Evolutionary conservation across 1,140 invertebrate genomes (phyloP).

Genomic region (Apolygus lucorum): DNA sequence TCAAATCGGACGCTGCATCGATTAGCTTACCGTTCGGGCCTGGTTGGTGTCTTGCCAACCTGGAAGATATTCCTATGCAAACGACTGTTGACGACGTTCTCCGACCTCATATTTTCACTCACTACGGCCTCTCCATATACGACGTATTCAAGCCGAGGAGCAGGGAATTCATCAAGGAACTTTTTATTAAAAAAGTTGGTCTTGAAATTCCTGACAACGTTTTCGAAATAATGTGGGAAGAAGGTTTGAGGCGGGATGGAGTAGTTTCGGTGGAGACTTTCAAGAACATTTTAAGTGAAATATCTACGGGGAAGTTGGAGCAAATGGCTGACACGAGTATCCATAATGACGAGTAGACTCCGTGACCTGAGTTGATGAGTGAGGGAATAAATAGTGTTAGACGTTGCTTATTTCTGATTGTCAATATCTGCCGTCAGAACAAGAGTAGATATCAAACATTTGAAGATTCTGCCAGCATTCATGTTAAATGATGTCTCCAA

Average conservation of each 20-base stretch:
- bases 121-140: slow-evolving; percentile 15
- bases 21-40: slow-evolving; percentile 3
- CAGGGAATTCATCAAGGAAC: slow-evolving; percentile 18
- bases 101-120: slow-evolving; percentile 27
- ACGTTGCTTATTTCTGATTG: too few species aligned
- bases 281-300: slow-evolving; percentile 29
- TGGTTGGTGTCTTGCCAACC: slow-evolving; percentile 11
- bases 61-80: slow-evolving; percentile 17
- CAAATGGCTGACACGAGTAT: neutral
- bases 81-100: slow-evolving; percentile 17
- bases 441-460: too few species aligned
- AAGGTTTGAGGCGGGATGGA: slow-evolving; percentile 27
- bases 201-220: slow-evolving; percentile 26
- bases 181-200: slow-evolving; percentile 19
- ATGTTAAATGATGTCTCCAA: too few species aligned
- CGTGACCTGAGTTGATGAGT: too few species aligned
- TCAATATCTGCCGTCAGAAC: too few species aligned
- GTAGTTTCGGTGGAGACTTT: slow-evolving; percentile 30
- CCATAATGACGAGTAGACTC: neutral
- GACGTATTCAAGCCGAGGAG: slow-evolving; percentile 6
- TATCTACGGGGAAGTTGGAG: slow-evolving; percentile 22
- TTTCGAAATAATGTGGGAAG: slow-evolving; percentile 30
- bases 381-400: too few species aligned
- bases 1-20: neutral
- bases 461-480: too few species aligned